Evolutionary conservation across 1,140 invertebrate species (phyloP).

Genomic region (Himalopsyche phryganea): DNA sequence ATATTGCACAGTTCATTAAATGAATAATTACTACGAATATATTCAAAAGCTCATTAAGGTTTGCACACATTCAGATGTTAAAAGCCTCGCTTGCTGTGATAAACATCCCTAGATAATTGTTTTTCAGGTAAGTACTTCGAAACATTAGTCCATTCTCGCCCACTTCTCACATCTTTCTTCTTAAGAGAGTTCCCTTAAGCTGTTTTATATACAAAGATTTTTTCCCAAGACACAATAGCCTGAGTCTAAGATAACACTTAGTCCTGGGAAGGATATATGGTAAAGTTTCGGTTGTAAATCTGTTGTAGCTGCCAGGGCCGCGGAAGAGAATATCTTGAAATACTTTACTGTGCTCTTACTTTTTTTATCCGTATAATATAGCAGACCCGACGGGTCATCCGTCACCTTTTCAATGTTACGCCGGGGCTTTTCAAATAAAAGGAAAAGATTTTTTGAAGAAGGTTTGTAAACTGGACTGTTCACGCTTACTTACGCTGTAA

Average conservation of each 20-base stretch:
- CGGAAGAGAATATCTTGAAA: conserved; percentile 6
- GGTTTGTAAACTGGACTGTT: conserved; percentile 1
- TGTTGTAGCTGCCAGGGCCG: background rate
- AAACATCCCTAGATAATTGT: conserved; percentile 32
- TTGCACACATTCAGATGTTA: conserved; percentile 12
- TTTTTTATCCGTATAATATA: conserved; percentile 29
- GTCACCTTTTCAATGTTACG: conserved; percentile 33
- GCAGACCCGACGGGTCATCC: conserved; percentile 32
- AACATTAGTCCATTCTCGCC: background rate
- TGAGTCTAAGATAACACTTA: conserved; percentile 12
- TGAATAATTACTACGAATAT: no score
- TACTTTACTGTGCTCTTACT: conserved; percentile 6
- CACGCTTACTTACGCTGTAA: no score
- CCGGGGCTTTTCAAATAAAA: conserved; percentile 30
- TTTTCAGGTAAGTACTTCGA: conserved; percentile 12
- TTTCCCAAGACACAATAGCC: conserved; percentile 32
- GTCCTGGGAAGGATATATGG: conserved; percentile 5
- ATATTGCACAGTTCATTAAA: no score
- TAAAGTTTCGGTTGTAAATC: background rate
- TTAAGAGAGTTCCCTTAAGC: conserved; percentile 10
- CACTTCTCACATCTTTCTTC: background rate
- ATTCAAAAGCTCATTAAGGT: background rate
- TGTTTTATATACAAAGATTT: conserved; percentile 25
- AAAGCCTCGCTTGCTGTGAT: conserved; percentile 32
- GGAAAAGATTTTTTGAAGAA: conserved; percentile 29